Evolutionary conservation across 2,797 vertebrate species (phyloP), one percentile per base, ranked within the genome.

Genomic region (Neostethus bicornis): DNA sequence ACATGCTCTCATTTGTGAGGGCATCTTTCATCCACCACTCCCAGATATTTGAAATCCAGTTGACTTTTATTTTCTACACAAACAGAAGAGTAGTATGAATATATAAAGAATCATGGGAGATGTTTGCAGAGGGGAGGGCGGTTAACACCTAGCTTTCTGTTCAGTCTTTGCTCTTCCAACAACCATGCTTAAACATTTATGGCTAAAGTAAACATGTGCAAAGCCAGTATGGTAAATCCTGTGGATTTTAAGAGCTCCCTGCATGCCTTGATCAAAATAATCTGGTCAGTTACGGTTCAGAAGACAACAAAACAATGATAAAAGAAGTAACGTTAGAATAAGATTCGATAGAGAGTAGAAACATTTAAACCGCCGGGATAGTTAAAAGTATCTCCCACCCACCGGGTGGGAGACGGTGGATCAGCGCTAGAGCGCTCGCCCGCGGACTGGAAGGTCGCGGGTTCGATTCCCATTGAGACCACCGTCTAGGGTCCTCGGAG

Each of bases 11-110:
- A n/a, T 53, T 58, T 46, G 63, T 41, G 64, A 66, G 72, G 60
- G 41, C 73, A 73, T 86, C 65, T 49, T 70, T 85, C 69, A 83
- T 76, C 54, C 26, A 42, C 46, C 43, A 68, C 51, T 32, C 51
- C 51, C 67, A 4, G 10, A 44, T 78, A 60, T 61, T 61, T 66
- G 61, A 32, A 67, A 65, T 65, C 72, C 73, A 49, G 51, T 50
- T 37, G 56, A 66, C 57, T 21, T 31, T 16, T 50, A n/a, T 79
- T 66, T 52, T 51, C 38, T 17, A 1, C 61, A 52, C 51, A 56
- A 55, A 52, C 46, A 3, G 31, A 38, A 8, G 56, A 3, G 54
- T 44, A 46, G 49, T 66, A 28, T 53, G 47, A 60, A 48, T 61
- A 81, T 54, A 47, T 49, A 72, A 74, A 56, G 1, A 4, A 23